Base-by-base conservation (phyloP, 2,888 invertebrate species). In the Philereme transversata region DNA sequence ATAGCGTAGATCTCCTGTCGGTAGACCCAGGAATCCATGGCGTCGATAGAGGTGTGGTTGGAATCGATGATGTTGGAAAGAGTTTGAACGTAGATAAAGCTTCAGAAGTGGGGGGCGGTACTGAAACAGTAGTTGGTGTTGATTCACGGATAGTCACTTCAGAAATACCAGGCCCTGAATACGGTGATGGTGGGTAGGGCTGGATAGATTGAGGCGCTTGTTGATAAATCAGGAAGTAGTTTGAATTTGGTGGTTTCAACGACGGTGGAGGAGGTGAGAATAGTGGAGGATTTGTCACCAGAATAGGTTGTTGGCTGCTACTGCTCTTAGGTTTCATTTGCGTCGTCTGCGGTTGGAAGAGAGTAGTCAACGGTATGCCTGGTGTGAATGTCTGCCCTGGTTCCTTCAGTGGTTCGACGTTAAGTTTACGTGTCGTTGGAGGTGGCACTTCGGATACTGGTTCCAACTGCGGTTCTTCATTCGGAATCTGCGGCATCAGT, bases 201-300 rank as follows among this genome's bases (percentile, higher is more conserved):
- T 74, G 75, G 43, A 74, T 44, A 5, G 68, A 65, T 62, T 79
- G 81, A 4, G 81, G 79, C 5, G 73, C 73, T 66, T 82, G 81
- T 68, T 84, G 81, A 55, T 83, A 84, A n/a, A 82, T 69, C 33
- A 82, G 40, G 55, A 80, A 73, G 57, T 79, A 82, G 60, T 69
- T 65, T 0, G 67, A 44, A 36, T 45, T 59, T 9, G 60, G 67
- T 22, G 61, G 65, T 40, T 41, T 43, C 4, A 47, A 46, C 33
- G 53, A 8, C n/a, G 48, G 11, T 8, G 47, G 41, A 43, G 22
- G 22, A 22, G 22, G 3, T 22, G 22, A 22, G 22, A 22, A 22
- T 22, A 44, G 7, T 10, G 34, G 44, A 9, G 43, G 36, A 45
- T 48, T 57, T 44, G 50, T 51, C 8, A 60, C 60, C 38, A n/a